A percentile compares a stretch with the other conserved stretches of the same genome.
Evolutionary conservation across 2,113 vertebrate species (phyloP).

Genomic region (Catharus fuscescens): DNA sequence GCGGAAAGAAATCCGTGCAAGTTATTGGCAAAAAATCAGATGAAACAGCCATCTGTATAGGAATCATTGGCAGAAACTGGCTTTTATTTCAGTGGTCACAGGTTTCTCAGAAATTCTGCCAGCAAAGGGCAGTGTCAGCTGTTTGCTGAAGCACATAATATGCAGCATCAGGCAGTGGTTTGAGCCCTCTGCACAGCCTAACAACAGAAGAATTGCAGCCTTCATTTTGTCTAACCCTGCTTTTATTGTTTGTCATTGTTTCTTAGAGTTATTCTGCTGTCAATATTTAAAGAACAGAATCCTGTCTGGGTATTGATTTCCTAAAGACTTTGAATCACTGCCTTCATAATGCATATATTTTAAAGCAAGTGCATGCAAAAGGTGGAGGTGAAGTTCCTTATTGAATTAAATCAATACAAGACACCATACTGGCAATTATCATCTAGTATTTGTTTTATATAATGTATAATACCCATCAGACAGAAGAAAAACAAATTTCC

Average conservation of each 20-base stretch:
- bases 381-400: conserved; percentile 46
- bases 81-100: neutral
- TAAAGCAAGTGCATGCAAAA: conserved; percentile 36
- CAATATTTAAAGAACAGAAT: conserved; percentile 56
- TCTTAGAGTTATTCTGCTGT: conserved; percentile 47
- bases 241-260: conserved; percentile 51
- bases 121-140: neutral
- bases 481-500: neutral
- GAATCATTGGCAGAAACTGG: neutral
- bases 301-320: conserved; percentile 52
- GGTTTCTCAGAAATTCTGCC: neutral
- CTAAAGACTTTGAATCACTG: conserved; percentile 38
- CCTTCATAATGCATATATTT: conserved; percentile 58
- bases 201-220: neutral
- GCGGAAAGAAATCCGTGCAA: neutral
- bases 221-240: neutral
- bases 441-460: neutral
- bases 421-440: neutral
- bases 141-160: neutral
- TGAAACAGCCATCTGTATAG: neutral
- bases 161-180: neutral
- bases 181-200: neutral
- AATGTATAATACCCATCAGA: neutral
- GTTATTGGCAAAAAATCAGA: neutral
- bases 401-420: conserved; percentile 58